Conservation (phyloP, 2,113 vertebrate genomes). For the Ailurus styani region DNA sequence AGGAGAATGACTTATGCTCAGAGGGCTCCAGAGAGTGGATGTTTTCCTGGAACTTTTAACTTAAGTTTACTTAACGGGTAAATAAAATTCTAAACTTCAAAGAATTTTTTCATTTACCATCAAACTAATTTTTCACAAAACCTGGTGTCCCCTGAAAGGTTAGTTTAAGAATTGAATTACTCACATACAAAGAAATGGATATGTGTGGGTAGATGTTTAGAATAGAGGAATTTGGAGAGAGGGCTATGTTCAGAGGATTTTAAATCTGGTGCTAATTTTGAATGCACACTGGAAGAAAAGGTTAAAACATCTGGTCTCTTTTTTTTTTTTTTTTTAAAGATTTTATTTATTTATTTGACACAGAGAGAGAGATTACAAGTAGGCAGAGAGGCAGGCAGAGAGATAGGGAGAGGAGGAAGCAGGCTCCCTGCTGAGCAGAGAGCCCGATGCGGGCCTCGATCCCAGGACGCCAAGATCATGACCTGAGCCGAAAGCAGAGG, state of each 20-base stretch:
- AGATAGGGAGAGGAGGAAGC: too few relatives aligned
- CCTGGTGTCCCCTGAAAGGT: not conserved
- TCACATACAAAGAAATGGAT: not conserved
- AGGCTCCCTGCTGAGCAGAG: too few relatives aligned
- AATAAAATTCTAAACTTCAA: conserved; percentile 23
- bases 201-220: not conserved
- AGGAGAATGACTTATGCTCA: not conserved
- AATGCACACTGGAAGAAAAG: not conserved
- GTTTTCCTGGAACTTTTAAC: not conserved
- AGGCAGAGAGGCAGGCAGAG: too few relatives aligned
- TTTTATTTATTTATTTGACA: too few relatives aligned
- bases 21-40: not conserved
- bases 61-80: not conserved
- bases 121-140: conserved; percentile 27
- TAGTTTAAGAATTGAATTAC: conserved; percentile 14
- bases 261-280: not conserved
- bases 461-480: too few relatives aligned
- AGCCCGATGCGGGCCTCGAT: too few relatives aligned
- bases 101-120: not conserved
- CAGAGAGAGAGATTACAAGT: too few relatives aligned
- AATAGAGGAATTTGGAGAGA: not conserved
- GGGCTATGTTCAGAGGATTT: conserved; percentile 15
- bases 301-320: not conserved
- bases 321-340: too few relatives aligned
- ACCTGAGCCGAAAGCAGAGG: too few relatives aligned